These are phyloP conservation scores for Rattus rattus DNA, from an alignment of 2,113 vertebrate genomes.

Conservation along the genomic window DNA sequence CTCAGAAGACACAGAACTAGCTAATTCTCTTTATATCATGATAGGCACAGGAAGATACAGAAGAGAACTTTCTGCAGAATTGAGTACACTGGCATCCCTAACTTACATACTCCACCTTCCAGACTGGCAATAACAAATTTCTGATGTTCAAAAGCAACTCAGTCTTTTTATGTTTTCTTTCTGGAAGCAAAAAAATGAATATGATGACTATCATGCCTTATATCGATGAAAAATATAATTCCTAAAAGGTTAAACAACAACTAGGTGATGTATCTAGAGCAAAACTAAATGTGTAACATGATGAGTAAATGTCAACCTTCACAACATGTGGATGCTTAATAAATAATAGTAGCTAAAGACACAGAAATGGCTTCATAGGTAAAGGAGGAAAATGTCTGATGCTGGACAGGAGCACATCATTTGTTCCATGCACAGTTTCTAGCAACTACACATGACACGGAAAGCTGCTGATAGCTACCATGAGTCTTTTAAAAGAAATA, in stretches of 20 bases:
- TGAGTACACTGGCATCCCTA: neutral
- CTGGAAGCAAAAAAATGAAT: neutral
- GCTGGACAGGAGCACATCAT: neutral
- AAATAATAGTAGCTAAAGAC: neutral
- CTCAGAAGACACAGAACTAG: neutral
- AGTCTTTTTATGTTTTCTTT: neutral
- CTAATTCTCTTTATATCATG: neutral
- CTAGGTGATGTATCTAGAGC: neutral
- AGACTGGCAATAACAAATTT: neutral
- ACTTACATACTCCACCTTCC: neutral
- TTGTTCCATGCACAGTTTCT: neutral
- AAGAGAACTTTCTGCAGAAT: neutral
- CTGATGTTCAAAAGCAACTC: neutral
- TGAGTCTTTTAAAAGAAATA: neutral
- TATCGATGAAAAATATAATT: neutral
- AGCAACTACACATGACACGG: neutral
- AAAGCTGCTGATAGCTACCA: neutral
- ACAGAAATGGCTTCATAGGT: neutral
- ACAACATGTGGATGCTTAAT: neutral
- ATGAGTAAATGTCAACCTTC: neutral
- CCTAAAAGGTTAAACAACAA: conserved; percentile 36
- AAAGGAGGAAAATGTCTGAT: neutral
- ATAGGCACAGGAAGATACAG: neutral
- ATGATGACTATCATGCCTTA: neutral
- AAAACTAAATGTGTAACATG: neutral